Evolutionary conservation across 2,888 invertebrate species (phyloP), one percentile per base, ranked within the genome.

Genomic region (Ctenicera cuprea): DNA sequence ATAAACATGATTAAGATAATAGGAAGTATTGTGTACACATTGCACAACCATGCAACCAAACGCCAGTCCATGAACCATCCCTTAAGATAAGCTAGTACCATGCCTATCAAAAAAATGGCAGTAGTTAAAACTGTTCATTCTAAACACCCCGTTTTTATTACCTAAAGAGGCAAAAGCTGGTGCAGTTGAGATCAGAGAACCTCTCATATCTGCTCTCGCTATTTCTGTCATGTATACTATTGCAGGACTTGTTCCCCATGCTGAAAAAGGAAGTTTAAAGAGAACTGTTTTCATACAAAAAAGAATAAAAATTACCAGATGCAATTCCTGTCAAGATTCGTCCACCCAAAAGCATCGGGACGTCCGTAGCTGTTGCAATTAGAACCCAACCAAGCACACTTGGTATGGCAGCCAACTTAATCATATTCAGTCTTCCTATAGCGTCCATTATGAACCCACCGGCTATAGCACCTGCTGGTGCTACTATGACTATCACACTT

Each of bases 171-270:
- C 90, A 76, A 90, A 87, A 3, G 90, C 89, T 1, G 91, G 91
- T 3, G 90, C 90, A 33, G 88, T 86, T 9, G 90, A 90, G 73
- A 91, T 89, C 54, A 91, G 83, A 9, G 91, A 89, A n/a, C 91
- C 91, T 73, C 91, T 83, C 73, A 91, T 85, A 80, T 91, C 90
- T 1, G 90, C 90, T 52, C 90, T 85, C 0, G 90, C 90, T 0
- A 91, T 89, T 85, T 91, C 91, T 7, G 91, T 91, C 68, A 91
- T 90, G 83, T 91, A 91, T 22, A 91, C 91, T 50, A 90, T 89
- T 0, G 90, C 91, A 12, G 91, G 91, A 77, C 90, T 90, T 0
- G 90, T 89, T 12, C 90, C 90, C 83, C 90, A 85, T 1, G 90
- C 90, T 85, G 75, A 66, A 85, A 82, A 71, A 16, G 11, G 3